Evolutionary conservation across 2,113 vertebrate species (phyloP).

Genomic region (Cynocephalus volans): DNA sequence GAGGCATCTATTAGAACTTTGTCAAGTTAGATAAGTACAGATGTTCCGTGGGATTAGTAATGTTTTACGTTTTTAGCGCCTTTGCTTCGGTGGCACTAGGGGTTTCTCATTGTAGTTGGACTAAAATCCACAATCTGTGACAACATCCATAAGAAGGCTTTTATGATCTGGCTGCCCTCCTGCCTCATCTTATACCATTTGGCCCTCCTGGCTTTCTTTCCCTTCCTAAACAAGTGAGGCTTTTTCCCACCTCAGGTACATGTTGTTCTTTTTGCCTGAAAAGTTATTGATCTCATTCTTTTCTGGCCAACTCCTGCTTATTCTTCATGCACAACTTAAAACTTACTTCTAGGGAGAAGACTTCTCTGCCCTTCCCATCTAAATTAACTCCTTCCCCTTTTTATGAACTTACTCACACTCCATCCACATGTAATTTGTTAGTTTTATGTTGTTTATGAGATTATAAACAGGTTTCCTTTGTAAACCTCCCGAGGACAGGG

Average conservation of each 20-base stretch:
- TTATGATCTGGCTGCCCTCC: background rate
- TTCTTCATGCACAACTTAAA: background rate
- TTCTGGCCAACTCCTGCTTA: background rate
- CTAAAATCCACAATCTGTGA: background rate
- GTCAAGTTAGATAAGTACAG: background rate
- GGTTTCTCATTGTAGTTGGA: background rate
- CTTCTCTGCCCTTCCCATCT: background rate
- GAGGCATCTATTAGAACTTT: background rate
- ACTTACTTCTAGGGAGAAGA: background rate
- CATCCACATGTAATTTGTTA: background rate
- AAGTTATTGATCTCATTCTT: background rate
- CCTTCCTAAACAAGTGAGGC: background rate
- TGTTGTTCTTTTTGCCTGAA: background rate
- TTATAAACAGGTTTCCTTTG: background rate
- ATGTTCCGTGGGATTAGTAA: background rate
- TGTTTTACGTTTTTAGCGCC: background rate
- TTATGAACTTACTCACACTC: background rate
- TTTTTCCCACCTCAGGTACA: background rate
- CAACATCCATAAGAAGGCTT: background rate
- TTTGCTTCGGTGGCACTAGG: background rate
- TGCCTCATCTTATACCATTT: background rate
- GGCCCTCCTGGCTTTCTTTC: background rate
- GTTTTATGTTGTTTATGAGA: background rate
- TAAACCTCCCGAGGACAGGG: background rate
- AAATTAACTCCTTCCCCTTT: background rate